Percentiles rank a stretch among this genome's conserved stretches.
Evolutionary conservation across 2,888 invertebrate species (phyloP).

Genomic region (Cryptocephalus moraei): DNA sequence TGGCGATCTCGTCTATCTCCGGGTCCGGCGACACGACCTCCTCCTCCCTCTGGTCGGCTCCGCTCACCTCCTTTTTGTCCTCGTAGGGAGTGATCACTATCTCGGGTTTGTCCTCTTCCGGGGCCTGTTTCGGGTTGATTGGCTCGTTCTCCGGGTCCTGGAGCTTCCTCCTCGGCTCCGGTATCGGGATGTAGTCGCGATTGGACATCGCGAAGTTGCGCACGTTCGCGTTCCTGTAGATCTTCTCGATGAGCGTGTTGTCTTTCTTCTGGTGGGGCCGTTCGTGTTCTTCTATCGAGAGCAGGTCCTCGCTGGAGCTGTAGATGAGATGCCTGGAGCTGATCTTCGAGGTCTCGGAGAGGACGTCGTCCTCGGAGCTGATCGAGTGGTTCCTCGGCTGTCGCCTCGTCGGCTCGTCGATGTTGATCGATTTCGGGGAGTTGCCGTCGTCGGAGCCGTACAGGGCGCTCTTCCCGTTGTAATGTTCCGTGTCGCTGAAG

Average conservation of each 20-base stretch:
- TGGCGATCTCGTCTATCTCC: constrained; percentile 16
- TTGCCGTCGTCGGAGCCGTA: constrained; percentile 14
- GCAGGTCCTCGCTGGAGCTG: constrained; percentile 19
- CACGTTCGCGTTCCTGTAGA: constrained; percentile 24
- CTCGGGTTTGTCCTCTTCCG: not conserved
- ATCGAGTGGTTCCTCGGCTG: constrained; percentile 4
- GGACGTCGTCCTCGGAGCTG: not conserved
- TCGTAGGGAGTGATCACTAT: not conserved
- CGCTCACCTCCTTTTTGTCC: not conserved
- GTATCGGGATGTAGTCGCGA: constrained; percentile 17
- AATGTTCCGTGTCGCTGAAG: not conserved
- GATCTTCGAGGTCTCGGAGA: constrained; percentile 7
- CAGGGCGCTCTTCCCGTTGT: constrained; percentile 2
- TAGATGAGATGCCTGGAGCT: constrained; percentile 8
- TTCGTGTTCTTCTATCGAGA: constrained; percentile 16
- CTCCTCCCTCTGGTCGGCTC: not conserved
- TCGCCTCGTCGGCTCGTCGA: constrained; percentile 8
- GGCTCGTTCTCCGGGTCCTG: constrained; percentile 3
- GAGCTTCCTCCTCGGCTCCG: constrained; percentile 3
- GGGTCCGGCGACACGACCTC: constrained; percentile 5
- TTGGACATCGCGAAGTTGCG: constrained; percentile 21
- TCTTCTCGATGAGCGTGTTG: constrained; percentile 26
- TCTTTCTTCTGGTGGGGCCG: constrained; percentile 19
- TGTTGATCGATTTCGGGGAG: constrained; percentile 9
- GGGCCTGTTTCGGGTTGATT: not conserved